Conservation (phyloP, 2,113 vertebrate genomes). For the Sceloporus tristichus region DNA sequence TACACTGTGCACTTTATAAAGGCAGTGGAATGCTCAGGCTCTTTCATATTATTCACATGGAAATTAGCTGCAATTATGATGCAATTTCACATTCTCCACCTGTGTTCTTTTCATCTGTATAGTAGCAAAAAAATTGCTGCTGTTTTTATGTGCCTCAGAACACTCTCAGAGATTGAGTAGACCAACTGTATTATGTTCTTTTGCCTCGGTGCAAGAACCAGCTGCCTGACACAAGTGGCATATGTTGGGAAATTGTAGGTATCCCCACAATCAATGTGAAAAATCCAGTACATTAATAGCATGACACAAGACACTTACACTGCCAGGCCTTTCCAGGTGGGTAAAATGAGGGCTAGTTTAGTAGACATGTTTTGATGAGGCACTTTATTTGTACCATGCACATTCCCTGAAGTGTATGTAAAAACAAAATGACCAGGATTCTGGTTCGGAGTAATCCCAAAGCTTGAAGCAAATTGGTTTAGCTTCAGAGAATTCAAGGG, state of each 20-base stretch:
- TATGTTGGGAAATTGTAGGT: not conserved
- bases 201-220: not conserved
- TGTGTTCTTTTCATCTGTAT: constrained; percentile 12
- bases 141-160: not conserved
- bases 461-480: too few relatives aligned
- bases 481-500: too few relatives aligned
- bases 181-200: not conserved
- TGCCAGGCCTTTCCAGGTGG: not conserved
- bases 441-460: not conserved
- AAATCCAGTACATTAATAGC: not conserved
- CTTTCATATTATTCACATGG: constrained; percentile 46
- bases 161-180: not conserved
- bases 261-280: not conserved
- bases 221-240: not conserved
- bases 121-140: not conserved
- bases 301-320: not conserved
- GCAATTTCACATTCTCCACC: constrained; percentile 7
- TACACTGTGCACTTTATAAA: constrained; percentile 54
- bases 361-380: not conserved
- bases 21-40: constrained; percentile 31
- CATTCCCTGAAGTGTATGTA: not conserved
- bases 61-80: constrained; percentile 55
- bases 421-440: not conserved
- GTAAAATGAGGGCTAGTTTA: too few relatives aligned
- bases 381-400: not conserved